phyloP scores from a whole-genome alignment of 2,113 vertebrate genomes.

The Leptobrachium ailaonicum region DNA sequence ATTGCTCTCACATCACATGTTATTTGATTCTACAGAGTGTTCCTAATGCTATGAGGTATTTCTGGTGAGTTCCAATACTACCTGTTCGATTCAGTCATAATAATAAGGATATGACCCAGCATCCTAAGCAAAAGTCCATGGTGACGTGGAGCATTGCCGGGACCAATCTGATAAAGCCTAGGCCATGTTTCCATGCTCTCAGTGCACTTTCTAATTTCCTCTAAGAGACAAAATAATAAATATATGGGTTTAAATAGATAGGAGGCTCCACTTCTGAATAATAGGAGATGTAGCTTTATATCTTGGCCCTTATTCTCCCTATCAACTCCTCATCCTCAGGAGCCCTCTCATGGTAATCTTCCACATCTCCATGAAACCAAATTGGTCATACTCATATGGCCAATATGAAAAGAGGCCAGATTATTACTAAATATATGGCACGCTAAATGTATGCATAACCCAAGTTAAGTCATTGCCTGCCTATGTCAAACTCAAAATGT shows the following conservation, averaged over 20 bases:
- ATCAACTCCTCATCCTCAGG: neutral
- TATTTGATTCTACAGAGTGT: neutral
- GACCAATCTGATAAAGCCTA: neutral
- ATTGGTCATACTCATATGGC: neutral
- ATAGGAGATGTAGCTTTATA: neutral
- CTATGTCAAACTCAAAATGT: neutral
- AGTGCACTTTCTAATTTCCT: neutral
- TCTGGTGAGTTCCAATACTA: too few species aligned
- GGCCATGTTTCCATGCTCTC: neutral
- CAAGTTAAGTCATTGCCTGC: neutral
- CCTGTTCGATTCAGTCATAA: neutral
- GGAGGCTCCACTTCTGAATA: neutral
- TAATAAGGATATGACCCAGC: neutral
- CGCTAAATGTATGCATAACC: neutral
- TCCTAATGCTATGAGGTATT: neutral
- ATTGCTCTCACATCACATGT: slow-evolving; percentile 1
- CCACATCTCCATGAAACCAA: neutral
- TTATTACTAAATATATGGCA: neutral
- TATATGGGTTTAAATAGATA: neutral
- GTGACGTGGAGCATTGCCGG: neutral
- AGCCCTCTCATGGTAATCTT: neutral
- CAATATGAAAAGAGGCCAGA: neutral
- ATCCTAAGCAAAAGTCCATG: neutral
- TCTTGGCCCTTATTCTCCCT: neutral
- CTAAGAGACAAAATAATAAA: neutral